These are phyloP conservation scores for Muraenolepis orangiensis DNA, from an alignment of 2,797 vertebrate species.

Conservation along the genomic window DNA sequence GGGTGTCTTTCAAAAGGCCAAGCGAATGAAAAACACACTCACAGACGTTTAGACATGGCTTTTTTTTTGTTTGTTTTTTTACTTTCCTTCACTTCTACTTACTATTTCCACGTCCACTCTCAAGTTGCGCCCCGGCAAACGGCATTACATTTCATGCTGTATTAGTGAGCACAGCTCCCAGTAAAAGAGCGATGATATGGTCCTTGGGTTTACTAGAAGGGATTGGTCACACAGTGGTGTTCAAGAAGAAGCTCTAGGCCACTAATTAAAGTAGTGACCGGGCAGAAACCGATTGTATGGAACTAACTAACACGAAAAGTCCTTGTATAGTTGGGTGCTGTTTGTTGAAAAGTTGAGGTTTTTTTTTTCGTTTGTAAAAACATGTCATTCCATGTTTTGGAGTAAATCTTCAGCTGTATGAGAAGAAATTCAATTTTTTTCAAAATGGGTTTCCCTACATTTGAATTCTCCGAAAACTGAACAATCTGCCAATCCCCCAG, in stretches of 20 bases:
- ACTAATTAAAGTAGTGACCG: conserved; percentile 1
- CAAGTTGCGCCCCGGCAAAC: conserved; percentile 67
- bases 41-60: conserved; percentile 61
- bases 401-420: neutral
- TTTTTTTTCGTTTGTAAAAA: neutral
- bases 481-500: conserved; percentile 46
- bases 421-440: conserved; percentile 39
- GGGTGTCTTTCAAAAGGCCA: conserved; percentile 74
- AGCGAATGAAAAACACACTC: conserved; percentile 73
- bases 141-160: conserved; percentile 84
- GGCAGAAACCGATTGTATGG: neutral
- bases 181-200: conserved; percentile 72
- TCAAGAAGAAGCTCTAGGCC: conserved; percentile 31
- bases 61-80: conserved; percentile 19
- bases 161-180: conserved; percentile 67
- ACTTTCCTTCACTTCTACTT: conserved; percentile 37
- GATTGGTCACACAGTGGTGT: conserved; percentile 70
- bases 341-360: too few species aligned
- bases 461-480: conserved; percentile 36
- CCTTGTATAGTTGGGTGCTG: too few species aligned
- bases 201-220: conserved; percentile 64
- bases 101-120: conserved; percentile 39
- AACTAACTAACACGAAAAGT: too few species aligned
- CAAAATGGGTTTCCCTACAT: conserved; percentile 35
- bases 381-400: neutral